Evolutionary conservation across 2,797 vertebrate genomes (phyloP).

Genomic region (Urophycis tenuis): DNA sequence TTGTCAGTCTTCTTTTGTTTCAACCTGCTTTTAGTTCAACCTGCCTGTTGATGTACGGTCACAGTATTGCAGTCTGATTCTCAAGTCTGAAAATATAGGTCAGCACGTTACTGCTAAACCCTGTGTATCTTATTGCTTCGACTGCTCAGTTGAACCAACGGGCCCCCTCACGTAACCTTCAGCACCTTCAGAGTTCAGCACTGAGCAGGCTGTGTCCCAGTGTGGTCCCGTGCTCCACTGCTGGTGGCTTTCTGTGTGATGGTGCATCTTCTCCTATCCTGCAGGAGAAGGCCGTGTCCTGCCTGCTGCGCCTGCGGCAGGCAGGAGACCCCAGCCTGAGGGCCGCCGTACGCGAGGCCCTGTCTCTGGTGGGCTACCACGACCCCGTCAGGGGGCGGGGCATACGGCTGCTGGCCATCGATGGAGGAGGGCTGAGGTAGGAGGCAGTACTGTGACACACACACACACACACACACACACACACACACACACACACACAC

Average conservation of each 20-base stretch:
- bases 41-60: neutral
- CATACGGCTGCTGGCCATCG: slow-evolving; percentile 85
- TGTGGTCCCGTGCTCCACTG: slow-evolving; percentile 1
- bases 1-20: neutral
- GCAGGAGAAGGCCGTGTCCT: slow-evolving; percentile 87
- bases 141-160: neutral
- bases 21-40: neutral
- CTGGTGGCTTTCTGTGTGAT: slow-evolving; percentile 11
- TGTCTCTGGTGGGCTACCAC: slow-evolving; percentile 84
- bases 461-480: too few relatives aligned
- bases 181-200: neutral
- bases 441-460: too few relatives aligned
- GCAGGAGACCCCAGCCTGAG: slow-evolving; percentile 80
- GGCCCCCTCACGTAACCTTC: neutral
- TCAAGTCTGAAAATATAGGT: neutral
- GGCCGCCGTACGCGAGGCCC: slow-evolving; percentile 85
- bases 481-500: too few relatives aligned
- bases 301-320: slow-evolving; percentile 83
- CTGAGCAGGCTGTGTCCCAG: neutral
- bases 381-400: slow-evolving; percentile 87
- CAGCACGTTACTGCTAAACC: neutral
- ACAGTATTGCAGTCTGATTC: neutral
- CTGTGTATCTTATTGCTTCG: neutral
- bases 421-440: slow-evolving; percentile 93
- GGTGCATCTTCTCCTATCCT: slow-evolving; percentile 16